A percentile compares a stretch with the other conserved stretches of the same genome.
Evolutionary conservation across 2,888 invertebrate species (phyloP).

Genomic region (Hydropsyche betteni): DNA sequence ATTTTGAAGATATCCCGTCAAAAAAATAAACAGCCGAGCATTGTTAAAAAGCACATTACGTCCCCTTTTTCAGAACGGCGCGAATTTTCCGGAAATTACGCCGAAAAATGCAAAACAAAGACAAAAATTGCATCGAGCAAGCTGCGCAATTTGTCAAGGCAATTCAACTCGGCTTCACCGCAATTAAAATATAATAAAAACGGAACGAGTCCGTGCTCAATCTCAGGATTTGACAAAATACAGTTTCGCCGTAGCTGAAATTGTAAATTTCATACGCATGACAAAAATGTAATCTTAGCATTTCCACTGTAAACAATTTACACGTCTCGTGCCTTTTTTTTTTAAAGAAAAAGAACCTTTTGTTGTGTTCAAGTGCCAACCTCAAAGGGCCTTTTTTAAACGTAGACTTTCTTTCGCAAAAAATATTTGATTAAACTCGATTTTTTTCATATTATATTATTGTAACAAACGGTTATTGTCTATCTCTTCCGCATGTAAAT

Average conservation of each 20-base stretch:
- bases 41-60: too few relatives aligned
- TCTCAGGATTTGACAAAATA: background rate
- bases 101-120: conserved; percentile 3
- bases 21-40: too few relatives aligned
- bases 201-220: conserved; percentile 5
- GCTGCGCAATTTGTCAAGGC: conserved; percentile 2
- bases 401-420: background rate
- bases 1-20: too few relatives aligned
- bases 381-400: too few relatives aligned
- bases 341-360: too few relatives aligned
- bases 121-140: conserved; percentile 11
- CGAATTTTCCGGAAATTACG: conserved; percentile 22
- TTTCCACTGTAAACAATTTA: too few relatives aligned
- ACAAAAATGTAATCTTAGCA: too few relatives aligned
- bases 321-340: too few relatives aligned
- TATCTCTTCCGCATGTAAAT: conserved; percentile 21
- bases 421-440: background rate
- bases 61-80: background rate
- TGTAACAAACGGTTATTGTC: conserved; percentile 18
- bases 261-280: too few relatives aligned
- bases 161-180: background rate
- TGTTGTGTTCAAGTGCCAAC: too few relatives aligned
- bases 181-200: conserved; percentile 14
- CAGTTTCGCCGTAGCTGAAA: too few relatives aligned
- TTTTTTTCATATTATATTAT: conserved; percentile 15